A percentile compares a stretch with the other conserved stretches of the same genome.
Conservation (phyloP, 92 coral and sea anemone species). For the Palythoa grandis region DNA sequence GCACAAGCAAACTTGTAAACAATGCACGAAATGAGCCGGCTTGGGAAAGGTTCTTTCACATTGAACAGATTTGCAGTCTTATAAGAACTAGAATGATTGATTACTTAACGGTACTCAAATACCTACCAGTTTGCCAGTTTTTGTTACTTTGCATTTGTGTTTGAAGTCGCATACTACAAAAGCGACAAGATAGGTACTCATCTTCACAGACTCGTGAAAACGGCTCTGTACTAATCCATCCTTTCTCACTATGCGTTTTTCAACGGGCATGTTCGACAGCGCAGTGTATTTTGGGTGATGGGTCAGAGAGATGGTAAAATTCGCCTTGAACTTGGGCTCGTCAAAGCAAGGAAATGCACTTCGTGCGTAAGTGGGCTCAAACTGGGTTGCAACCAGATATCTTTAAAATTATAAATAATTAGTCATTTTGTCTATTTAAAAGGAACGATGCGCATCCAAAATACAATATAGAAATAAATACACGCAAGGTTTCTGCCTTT, state of each 20-base stretch:
- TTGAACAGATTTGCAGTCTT: too few species aligned
- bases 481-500: too few species aligned
- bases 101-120: not conserved
- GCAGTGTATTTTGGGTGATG: conserved; percentile 61
- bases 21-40: too few species aligned
- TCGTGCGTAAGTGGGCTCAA: conserved; percentile 89
- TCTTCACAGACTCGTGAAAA: conserved; percentile 66
- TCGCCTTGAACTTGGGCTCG: conserved; percentile 91
- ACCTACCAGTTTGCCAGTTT: conserved; percentile 69
- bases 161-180: conserved; percentile 86
- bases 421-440: too few species aligned
- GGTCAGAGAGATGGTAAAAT: conserved; percentile 66
- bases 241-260: conserved; percentile 38
- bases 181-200: conserved; percentile 95
- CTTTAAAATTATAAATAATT: not conserved
- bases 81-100: too few species aligned
- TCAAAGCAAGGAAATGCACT: conserved; percentile 94
- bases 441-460: too few species aligned
- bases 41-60: too few species aligned
- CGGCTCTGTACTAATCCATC: conserved; percentile 64
- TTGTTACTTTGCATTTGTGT: conserved; percentile 61
- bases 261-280: conserved; percentile 89
- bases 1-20: too few species aligned
- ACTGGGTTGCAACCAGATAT: conserved; percentile 20
- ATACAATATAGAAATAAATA: too few species aligned